Evolutionary conservation across 2,888 invertebrate genomes (phyloP).

Genomic region (Ariolimax columbianus): DNA sequence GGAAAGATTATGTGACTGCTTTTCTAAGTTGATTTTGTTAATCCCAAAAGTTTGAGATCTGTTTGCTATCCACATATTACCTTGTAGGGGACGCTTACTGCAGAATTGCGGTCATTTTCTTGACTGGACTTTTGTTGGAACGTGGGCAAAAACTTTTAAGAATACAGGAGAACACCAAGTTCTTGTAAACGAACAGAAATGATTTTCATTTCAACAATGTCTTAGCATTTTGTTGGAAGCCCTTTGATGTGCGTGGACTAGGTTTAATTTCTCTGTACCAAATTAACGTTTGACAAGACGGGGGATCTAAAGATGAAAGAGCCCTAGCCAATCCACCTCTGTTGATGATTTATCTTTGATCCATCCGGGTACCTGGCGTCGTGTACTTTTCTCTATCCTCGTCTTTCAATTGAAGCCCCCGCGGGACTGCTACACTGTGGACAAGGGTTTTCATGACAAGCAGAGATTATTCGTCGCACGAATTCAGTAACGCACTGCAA

Average conservation of each 20-base stretch:
- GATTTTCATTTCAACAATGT: constrained; percentile 34
- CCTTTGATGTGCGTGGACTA: constrained; percentile 29
- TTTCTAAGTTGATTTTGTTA: neutral
- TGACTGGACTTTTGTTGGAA: constrained; percentile 9
- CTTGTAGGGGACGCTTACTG: neutral
- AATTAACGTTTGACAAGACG: constrained; percentile 47
- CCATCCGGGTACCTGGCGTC: constrained; percentile 9
- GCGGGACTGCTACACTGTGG: neutral
- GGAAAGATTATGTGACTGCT: neutral
- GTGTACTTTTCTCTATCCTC: constrained; percentile 32
- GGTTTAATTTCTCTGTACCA: constrained; percentile 27
- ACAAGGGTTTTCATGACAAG: constrained; percentile 17
- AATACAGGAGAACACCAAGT: constrained; percentile 8
- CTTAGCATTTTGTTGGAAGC: constrained; percentile 23
- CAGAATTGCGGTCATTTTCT: neutral
- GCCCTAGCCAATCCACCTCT: neutral
- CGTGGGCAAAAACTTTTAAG: neutral
- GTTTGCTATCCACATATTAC: neutral
- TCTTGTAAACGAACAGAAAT: constrained; percentile 38
- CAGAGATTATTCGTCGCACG: constrained; percentile 41
- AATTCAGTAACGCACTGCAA: constrained; percentile 34
- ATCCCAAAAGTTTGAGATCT: neutral
- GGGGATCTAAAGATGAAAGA: constrained; percentile 44
- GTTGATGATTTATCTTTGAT: constrained; percentile 44
- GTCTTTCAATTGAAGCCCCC: constrained; percentile 9